Evolutionary conservation across 2,888 invertebrate genomes (phyloP), one percentile per base, ranked within the genome.

Genomic region (Chrysopilus asiliformis): DNA sequence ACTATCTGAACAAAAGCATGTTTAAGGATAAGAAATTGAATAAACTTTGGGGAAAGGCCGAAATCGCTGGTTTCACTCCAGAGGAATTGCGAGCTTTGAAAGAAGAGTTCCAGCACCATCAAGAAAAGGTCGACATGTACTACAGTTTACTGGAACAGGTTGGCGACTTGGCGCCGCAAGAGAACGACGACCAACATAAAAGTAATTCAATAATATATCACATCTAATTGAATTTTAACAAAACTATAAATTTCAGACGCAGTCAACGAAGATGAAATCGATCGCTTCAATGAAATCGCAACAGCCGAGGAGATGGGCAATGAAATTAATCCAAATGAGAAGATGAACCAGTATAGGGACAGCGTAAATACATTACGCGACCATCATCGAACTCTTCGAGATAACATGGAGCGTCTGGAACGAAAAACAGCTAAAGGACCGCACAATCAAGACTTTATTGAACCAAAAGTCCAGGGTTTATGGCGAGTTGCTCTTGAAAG

Each of bases 11-110:
- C 51, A 83, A 78, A 51, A 79, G 79, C 52, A 56, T 89, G 8
- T 91, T 90, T 53, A 83, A 81, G 59, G 93, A 94, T 58, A 86
- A 86, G 52, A 90, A 87, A 58, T 60, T 94, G 3, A 87, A 84
- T 55, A 79, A 80, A 55, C 64, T 94, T 4, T 93, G 93, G 93
- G 71, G 77, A 22, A 89, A 89, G 56, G 93, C 91, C 0, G 85
- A 87, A 65, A 64, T 71, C 16, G 76, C 85, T 17, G 91, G 90
- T n/a, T 90, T 91, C 54, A 79, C 80, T 15, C 74, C 75, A 41
- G 80, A 83, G 45, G 91, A 94, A 60, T 57, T 94, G 29, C 67
- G 76, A 40, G 75, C 85, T 1, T 59, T 94, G 12, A 82, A 79
- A 53, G 84, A 91, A 56, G 94, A 94, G 61, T 91, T 94, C 53